These are phyloP conservation scores for Cataglyphis albicans DNA, from an alignment of 2,888 invertebrate genomes.

Conservation along the genomic window DNA sequence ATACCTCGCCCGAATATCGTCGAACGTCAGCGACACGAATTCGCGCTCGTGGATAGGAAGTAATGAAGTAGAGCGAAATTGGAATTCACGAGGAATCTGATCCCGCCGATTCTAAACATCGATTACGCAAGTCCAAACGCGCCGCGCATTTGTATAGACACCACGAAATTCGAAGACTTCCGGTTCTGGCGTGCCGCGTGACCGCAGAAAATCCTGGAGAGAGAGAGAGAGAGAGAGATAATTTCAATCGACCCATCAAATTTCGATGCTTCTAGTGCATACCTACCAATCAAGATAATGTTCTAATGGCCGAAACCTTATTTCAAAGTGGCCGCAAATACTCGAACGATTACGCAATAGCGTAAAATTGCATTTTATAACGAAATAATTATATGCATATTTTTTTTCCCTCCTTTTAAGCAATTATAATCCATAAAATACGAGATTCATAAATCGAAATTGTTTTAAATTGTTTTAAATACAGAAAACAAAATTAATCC, in stretches of 20 bases:
- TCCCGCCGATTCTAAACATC: conserved; percentile 54
- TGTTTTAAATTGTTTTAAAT: conserved; percentile 1
- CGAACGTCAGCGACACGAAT: conserved; percentile 20
- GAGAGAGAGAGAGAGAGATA: background rate
- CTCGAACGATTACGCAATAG: background rate
- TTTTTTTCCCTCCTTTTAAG: conserved; percentile 5
- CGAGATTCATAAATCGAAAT: conserved; percentile 33
- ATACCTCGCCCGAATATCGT: conserved; percentile 22
- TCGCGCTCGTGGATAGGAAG: conserved; percentile 51
- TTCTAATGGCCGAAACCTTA: conserved; percentile 45
- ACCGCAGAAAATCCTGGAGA: conserved; percentile 38
- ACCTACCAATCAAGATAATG: conserved; percentile 55
- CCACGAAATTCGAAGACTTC: conserved; percentile 56
- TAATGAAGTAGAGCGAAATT: conserved; percentile 65
- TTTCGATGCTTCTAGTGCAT: conserved; percentile 28
- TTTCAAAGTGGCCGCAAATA: conserved; percentile 36
- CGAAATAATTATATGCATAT: conserved; percentile 26
- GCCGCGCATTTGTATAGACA: conserved; percentile 6
- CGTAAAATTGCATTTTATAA: conserved; percentile 17
- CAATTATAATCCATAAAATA: background rate
- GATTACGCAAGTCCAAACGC: conserved; percentile 44
- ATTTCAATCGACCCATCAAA: conserved; percentile 48
- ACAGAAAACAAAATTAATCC: background rate
- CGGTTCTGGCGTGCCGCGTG: conserved; percentile 13
- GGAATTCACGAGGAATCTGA: conserved; percentile 66